Percentiles rank a stretch among this genome's conserved stretches.
Conservation (phyloP, 2,888 invertebrate species). For the Xestoiulus laeticollis region DNA sequence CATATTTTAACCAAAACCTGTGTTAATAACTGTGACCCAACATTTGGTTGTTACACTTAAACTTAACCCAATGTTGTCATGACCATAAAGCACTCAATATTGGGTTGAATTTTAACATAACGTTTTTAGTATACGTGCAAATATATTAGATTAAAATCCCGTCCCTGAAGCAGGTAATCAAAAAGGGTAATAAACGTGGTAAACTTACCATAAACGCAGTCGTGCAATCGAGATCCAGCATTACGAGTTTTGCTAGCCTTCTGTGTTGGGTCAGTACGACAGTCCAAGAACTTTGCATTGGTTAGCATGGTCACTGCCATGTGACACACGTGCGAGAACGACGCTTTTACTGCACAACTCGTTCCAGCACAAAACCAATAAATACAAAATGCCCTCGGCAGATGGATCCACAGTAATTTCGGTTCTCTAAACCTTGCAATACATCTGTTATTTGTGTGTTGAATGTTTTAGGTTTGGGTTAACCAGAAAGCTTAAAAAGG, state of each 20-base stretch:
- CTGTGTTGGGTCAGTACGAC: neutral
- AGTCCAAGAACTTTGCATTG: neutral
- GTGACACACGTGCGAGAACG: neutral
- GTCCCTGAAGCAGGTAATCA: too few relatives aligned
- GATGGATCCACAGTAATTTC: neutral
- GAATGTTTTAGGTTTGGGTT: neutral
- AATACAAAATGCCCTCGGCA: neutral
- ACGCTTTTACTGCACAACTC: neutral
- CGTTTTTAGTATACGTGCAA: too few relatives aligned
- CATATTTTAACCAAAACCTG: too few relatives aligned
- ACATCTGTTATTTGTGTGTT: neutral
- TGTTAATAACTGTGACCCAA: too few relatives aligned
- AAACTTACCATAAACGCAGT: conserved; percentile 44
- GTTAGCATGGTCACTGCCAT: neutral
- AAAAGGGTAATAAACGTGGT: neutral
- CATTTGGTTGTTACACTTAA: too few relatives aligned
- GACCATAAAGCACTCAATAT: too few relatives aligned
- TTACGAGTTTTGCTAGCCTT: neutral
- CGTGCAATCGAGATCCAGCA: conserved; percentile 35
- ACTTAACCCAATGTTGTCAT: too few relatives aligned
- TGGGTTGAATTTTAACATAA: too few relatives aligned
- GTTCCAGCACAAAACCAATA: neutral
- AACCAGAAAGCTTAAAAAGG: neutral
- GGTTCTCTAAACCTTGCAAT: neutral
- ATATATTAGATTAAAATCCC: too few relatives aligned